These are phyloP conservation scores for Platichthys stellatus DNA, from an alignment of 2,113 vertebrate species.

Conservation along the genomic window DNA sequence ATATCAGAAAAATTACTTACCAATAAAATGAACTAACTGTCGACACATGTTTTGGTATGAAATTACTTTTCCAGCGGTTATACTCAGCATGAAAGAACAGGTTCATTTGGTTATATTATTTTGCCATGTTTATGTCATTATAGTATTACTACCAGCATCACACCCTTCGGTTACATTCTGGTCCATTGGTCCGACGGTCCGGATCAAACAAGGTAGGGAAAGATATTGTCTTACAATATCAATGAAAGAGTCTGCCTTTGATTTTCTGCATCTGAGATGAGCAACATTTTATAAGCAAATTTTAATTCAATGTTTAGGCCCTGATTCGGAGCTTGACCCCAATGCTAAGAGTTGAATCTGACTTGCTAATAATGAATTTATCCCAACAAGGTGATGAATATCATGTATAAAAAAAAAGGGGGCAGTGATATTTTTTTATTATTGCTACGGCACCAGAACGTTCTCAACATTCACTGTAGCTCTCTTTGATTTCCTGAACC, in stretches of 20 bases:
- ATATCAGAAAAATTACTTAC: too few species aligned
- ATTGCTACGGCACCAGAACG: background rate
- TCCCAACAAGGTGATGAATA: background rate
- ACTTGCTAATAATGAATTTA: background rate
- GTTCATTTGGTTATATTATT: too few species aligned
- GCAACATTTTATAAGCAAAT: background rate
- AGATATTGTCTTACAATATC: constrained; percentile 24
- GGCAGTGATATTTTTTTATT: constrained; percentile 6
- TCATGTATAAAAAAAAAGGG: background rate
- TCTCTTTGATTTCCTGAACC: constrained; percentile 57
- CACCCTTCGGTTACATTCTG: too few species aligned
- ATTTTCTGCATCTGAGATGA: constrained; percentile 24
- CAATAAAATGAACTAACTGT: too few species aligned
- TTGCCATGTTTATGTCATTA: too few species aligned
- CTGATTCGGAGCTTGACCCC: background rate
- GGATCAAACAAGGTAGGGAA: background rate
- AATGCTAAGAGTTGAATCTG: background rate
- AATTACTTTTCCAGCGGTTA: too few species aligned
- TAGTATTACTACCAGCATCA: too few species aligned
- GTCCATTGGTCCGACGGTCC: too few species aligned
- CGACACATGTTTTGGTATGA: too few species aligned
- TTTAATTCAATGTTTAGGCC: background rate
- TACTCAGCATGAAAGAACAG: too few species aligned
- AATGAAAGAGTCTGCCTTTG: background rate
- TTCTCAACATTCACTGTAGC: constrained; percentile 36